Conservation (phyloP, 2,797 vertebrate species). For the Threskiornis aethiopicus region DNA sequence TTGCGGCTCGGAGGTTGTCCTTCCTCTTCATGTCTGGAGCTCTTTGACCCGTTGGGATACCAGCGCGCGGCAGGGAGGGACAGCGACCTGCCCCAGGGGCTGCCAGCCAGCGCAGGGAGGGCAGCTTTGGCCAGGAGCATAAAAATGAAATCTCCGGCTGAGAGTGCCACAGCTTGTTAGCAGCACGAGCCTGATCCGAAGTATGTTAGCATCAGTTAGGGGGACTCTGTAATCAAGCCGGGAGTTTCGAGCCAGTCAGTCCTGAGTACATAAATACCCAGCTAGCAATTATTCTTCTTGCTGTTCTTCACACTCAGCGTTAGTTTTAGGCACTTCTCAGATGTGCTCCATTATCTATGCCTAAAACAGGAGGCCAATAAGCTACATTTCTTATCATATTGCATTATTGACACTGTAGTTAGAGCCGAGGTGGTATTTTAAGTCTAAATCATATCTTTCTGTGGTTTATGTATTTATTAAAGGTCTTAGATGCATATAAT, state of each 20-base stretch:
- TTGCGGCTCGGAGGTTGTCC: neutral
- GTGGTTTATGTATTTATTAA: constrained; percentile 8
- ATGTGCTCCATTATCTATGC: neutral
- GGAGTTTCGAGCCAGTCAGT: neutral
- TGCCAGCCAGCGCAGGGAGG: neutral
- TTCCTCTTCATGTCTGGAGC: neutral
- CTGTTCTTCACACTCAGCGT: neutral
- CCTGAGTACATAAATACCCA: neutral
- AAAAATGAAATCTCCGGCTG: neutral
- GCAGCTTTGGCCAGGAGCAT: neutral
- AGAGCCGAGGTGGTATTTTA: neutral
- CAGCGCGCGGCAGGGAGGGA: accelerated
- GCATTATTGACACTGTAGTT: neutral
- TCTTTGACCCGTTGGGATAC: accelerated
- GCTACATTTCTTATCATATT: neutral
- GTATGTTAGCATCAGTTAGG: neutral
- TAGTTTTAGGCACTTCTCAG: neutral
- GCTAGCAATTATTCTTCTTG: neutral
- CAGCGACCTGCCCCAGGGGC: neutral
- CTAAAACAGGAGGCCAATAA: neutral
- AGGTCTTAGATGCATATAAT: neutral
- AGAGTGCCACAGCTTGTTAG: neutral
- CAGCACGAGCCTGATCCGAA: neutral
- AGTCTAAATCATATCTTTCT: neutral
- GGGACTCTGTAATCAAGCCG: neutral